These are phyloP conservation scores for Tetrapedia diversipes DNA, from an alignment of 2,888 invertebrate species.

Conservation along the genomic window DNA sequence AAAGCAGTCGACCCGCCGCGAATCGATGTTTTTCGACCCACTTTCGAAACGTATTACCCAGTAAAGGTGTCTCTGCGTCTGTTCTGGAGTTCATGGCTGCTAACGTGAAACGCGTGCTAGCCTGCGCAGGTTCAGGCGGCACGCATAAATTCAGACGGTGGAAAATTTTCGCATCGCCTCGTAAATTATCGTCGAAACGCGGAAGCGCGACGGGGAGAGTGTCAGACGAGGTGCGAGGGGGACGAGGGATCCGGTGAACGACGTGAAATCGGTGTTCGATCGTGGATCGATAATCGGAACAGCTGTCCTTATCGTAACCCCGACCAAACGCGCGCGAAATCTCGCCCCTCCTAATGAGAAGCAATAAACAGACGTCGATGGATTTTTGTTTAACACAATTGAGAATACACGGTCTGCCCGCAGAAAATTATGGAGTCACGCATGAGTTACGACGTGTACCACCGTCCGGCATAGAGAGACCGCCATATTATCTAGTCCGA, in stretches of 20 bases:
- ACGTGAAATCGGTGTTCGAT: constrained; percentile 37
- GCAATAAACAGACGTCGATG: constrained; percentile 39
- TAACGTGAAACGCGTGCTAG: neutral
- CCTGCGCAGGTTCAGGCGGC: neutral
- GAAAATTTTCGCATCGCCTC: constrained; percentile 44
- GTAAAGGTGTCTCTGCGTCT: constrained; percentile 25
- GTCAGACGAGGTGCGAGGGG: neutral
- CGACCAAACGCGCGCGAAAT: constrained; percentile 11
- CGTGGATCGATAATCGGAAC: constrained; percentile 49
- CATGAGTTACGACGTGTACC: constrained; percentile 38
- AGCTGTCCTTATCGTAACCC: constrained; percentile 36
- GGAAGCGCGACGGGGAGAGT: constrained; percentile 15
- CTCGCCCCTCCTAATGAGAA: constrained; percentile 45
- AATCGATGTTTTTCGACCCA: constrained; percentile 39
- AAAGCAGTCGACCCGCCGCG: constrained; percentile 35
- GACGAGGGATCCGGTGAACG: constrained; percentile 2
- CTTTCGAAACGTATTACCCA: constrained; percentile 45
- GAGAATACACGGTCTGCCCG: constrained; percentile 29
- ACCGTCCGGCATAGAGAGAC: neutral
- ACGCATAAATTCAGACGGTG: constrained; percentile 41
- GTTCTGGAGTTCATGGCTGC: constrained; percentile 7
- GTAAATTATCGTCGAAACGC: constrained; percentile 44
- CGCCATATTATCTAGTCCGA: constrained; percentile 28
- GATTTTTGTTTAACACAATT: constrained; percentile 49
- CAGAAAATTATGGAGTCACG: constrained; percentile 56